Conservation (phyloP, 2,113 vertebrate genomes). For the Bothrops jararaca region DNA sequence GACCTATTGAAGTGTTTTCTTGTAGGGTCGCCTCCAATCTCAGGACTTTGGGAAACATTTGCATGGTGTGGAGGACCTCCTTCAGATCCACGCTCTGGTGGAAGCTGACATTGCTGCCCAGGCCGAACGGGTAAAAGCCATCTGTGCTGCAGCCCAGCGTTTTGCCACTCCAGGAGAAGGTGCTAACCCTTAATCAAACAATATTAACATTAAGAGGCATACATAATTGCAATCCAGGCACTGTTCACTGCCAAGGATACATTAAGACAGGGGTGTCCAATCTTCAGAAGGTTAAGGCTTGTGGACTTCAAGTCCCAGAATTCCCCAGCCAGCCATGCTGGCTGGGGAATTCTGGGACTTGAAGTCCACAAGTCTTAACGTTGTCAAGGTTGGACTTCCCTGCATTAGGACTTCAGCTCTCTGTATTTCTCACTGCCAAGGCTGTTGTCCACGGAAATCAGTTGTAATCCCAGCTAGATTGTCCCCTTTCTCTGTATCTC, state of each 20-base stretch:
- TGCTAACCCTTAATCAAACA: slow-evolving; percentile 40
- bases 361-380: not conserved
- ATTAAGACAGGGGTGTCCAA: not conserved
- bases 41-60: slow-evolving; percentile 91
- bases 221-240: not conserved
- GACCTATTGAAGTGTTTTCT: fast-evolving
- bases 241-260: not conserved
- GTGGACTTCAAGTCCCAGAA: no score
- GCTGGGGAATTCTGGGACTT: no score
- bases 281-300: not conserved
- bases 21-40: slow-evolving; percentile 84
- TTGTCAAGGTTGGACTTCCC: not conserved
- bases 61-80: slow-evolving; percentile 87
- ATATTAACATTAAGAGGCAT: not conserved
- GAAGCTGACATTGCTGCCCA: slow-evolving; percentile 89
- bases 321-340: not conserved
- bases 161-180: slow-evolving; percentile 80
- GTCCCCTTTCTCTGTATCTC: not conserved
- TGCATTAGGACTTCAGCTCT: not conserved
- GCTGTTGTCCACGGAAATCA: not conserved
- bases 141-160: slow-evolving; percentile 77
- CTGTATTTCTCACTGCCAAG: not conserved
- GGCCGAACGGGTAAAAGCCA: slow-evolving; percentile 83
- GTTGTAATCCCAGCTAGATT: not conserved
- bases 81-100: slow-evolving; percentile 90